These are phyloP conservation scores for Archilochus colubris DNA, from an alignment of 2,113 vertebrate species.

Conservation along the genomic window DNA sequence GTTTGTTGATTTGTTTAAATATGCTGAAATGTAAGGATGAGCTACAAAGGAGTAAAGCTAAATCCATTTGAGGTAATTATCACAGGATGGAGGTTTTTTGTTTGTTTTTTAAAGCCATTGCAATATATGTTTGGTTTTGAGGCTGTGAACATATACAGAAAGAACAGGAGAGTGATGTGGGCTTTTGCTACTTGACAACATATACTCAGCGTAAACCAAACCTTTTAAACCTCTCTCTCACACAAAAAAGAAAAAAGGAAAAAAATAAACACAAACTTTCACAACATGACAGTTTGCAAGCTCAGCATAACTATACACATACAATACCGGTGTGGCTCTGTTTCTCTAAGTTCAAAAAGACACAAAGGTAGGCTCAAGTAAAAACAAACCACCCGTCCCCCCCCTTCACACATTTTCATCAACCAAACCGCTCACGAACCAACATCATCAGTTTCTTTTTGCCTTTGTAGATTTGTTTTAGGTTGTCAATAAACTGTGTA, in stretches of 20 bases:
- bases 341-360: slow-evolving; percentile 92
- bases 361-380: slow-evolving; percentile 98
- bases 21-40: slow-evolving; percentile 83
- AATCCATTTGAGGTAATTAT: slow-evolving; percentile 95
- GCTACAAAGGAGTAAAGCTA: slow-evolving; percentile 92
- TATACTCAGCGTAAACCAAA: slow-evolving; percentile 94
- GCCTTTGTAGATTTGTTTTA: slow-evolving; percentile 89
- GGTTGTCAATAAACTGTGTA: slow-evolving; percentile 87
- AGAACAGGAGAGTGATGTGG: slow-evolving; percentile 90
- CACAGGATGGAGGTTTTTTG: slow-evolving; percentile 94
- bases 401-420: slow-evolving; percentile 34
- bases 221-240: slow-evolving; percentile 80
- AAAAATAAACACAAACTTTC: slow-evolving; percentile 86
- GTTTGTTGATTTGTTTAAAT: slow-evolving; percentile 80
- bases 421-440: slow-evolving; percentile 86
- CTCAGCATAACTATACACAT: slow-evolving; percentile 96
- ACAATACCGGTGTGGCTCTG: slow-evolving; percentile 97
- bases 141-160: slow-evolving; percentile 90
- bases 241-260: slow-evolving; percentile 75
- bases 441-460: slow-evolving; percentile 91
- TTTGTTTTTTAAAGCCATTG: slow-evolving; percentile 96
- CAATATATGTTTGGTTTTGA: slow-evolving; percentile 81
- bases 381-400: slow-evolving; percentile 78
- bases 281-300: slow-evolving; percentile 95
- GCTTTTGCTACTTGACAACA: slow-evolving; percentile 96